phyloP scores from a whole-genome alignment of 1,140 invertebrate genomes.

The Globodera rostochiensis region DNA sequence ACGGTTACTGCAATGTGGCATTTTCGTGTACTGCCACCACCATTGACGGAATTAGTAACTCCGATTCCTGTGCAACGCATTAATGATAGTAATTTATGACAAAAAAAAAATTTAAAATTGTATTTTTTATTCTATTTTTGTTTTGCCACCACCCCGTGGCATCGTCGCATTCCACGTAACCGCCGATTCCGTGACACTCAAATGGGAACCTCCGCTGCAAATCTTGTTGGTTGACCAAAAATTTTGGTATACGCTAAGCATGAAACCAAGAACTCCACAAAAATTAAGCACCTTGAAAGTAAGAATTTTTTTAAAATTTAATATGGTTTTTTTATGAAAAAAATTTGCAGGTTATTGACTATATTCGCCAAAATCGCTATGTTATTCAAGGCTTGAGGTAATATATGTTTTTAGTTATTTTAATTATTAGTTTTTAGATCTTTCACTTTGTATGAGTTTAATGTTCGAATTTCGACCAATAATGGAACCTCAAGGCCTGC shows the following conservation, averaged over 20 bases:
- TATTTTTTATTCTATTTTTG: slow-evolving; percentile 1
- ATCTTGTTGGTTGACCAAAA: slow-evolving; percentile 56
- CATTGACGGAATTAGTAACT: slow-evolving; percentile 2
- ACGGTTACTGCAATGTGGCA: slow-evolving; percentile 60
- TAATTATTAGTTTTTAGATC: slow-evolving; percentile 16
- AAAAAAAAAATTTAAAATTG: background rate
- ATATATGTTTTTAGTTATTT: slow-evolving; percentile 32
- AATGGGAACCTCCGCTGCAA: slow-evolving; percentile 58
- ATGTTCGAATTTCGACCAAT: slow-evolving; percentile 57
- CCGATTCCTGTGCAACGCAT: slow-evolving; percentile 37
- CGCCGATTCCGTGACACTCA: slow-evolving; percentile 61
- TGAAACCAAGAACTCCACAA: slow-evolving; percentile 40
- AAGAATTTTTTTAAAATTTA: slow-evolving; percentile 51
- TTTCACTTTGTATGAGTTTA: slow-evolving; percentile 55
- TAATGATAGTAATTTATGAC: background rate
- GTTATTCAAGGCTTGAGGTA: slow-evolving; percentile 56
- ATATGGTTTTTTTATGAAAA: background rate
- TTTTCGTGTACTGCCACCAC: background rate
- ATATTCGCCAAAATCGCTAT: slow-evolving; percentile 58
- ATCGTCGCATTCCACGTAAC: slow-evolving; percentile 61
- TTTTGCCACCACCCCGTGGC: slow-evolving; percentile 48
- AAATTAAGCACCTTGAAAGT: slow-evolving; percentile 16
- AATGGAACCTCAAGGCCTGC: slow-evolving; percentile 58
- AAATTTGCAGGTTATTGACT: slow-evolving; percentile 61
- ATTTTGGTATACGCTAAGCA: slow-evolving; percentile 64